A percentile compares a stretch with the other conserved stretches of the same genome.
Conservation (phyloP, 2,797 vertebrate genomes). For the Anomalospiza imberbis region DNA sequence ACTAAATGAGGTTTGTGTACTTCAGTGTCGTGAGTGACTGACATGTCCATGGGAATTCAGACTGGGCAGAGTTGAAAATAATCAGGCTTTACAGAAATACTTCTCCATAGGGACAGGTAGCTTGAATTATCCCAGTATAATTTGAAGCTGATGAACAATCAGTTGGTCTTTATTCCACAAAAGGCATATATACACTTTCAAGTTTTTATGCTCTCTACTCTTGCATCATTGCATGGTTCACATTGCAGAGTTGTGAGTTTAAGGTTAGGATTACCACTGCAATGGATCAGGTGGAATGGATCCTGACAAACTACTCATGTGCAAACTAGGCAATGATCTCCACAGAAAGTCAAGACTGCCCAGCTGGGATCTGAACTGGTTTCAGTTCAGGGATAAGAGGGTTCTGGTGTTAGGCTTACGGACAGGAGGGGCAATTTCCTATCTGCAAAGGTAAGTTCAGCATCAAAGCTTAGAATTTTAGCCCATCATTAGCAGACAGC, state of each 20-base stretch:
- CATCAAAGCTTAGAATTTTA: not conserved
- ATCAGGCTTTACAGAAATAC: not conserved
- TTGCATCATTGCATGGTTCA: not conserved
- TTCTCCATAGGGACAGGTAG: not conserved
- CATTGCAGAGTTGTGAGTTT: not conserved
- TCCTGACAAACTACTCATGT: not conserved
- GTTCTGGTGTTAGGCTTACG: not conserved
- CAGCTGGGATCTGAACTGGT: not conserved
- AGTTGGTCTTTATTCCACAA: not conserved
- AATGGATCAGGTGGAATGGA: not conserved
- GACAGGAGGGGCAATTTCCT: not conserved
- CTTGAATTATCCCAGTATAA: not conserved
- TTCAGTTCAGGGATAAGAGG: not conserved
- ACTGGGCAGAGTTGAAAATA: not conserved
- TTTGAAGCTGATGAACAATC: not conserved
- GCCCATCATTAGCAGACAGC: not conserved
- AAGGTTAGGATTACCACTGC: not conserved
- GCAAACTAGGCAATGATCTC: not conserved
- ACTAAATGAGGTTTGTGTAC: not conserved
- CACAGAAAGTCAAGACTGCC: not conserved
- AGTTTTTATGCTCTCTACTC: not conserved
- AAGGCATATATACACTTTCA: not conserved
- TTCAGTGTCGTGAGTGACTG: not conserved
- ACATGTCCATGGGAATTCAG: not conserved
- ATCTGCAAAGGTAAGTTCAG: not conserved